Evolutionary conservation across 1,140 invertebrate genomes (phyloP).

Genomic region (Trissolcus basalis): DNA sequence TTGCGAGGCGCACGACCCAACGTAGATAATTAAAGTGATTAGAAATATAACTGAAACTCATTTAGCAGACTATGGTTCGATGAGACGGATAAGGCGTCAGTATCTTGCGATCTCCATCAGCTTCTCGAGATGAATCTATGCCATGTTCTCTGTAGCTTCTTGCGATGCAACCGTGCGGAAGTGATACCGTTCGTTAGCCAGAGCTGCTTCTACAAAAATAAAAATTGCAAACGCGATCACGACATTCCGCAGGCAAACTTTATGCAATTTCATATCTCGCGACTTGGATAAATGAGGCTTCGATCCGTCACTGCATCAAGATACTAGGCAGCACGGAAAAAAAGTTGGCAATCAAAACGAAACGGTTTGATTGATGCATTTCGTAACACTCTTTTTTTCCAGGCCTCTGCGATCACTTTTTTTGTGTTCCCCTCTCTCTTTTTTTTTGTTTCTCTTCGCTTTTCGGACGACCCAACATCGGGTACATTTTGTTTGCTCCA

Average conservation of each 20-base stretch:
- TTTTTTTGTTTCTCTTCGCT: background rate
- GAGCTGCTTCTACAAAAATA: conserved; percentile 31
- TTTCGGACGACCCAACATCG: background rate
- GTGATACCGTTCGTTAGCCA: conserved; percentile 56
- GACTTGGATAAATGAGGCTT: conserved; percentile 58
- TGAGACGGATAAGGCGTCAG: conserved; percentile 44
- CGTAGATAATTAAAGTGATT: conserved; percentile 47
- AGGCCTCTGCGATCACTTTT: conserved; percentile 9
- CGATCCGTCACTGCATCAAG: conserved; percentile 56
- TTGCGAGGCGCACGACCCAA: background rate
- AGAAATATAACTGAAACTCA: conserved; percentile 38
- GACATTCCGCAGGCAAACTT: conserved; percentile 60
- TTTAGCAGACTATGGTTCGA: conserved; percentile 37
- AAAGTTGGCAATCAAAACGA: conserved; percentile 51
- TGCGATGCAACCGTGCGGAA: conserved; percentile 47
- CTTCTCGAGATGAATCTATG: conserved; percentile 49
- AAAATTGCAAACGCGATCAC: conserved; percentile 36
- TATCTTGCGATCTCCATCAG: conserved; percentile 52
- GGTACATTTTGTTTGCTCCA: conserved; percentile 30
- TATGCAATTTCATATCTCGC: conserved; percentile 57
- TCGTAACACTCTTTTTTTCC: conserved; percentile 40
- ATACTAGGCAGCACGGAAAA: conserved; percentile 26
- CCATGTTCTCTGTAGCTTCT: conserved; percentile 34
- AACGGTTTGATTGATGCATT: conserved; percentile 53
- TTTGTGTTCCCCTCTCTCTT: background rate